Base-by-base conservation (phyloP, 2,888 invertebrate genomes). In the Crossocerus cetratus region DNA sequence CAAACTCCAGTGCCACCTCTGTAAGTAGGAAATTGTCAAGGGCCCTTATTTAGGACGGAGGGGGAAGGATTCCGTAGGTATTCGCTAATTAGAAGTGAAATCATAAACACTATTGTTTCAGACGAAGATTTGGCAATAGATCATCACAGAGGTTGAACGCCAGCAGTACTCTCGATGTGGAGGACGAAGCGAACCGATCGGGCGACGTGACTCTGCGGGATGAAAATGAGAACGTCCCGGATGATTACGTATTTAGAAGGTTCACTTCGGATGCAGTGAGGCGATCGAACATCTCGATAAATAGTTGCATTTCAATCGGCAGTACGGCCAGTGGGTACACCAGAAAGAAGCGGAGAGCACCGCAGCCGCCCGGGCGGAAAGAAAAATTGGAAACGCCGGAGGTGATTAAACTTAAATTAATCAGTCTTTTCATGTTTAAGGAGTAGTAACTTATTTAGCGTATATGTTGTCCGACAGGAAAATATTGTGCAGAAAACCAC, bases 291-390 rank as follows among this genome's bases (percentile, higher is more conserved):
- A 78, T 89, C 57, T 89, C 89, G 4, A 89, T 89, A 65, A 89
- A 88, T 58, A 89, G 89, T 69, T 89, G 88, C 68, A 72, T 86
- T 16, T 87, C 83, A 72, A 71, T 88, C 54, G 85, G 81, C 0
- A 88, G 89, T 65, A 92, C 93, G 0, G 90, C 92, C 56, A 92
- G 93, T 60, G 91, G 92, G 44, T 92, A 92, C 44, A 90, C 92
- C 14, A 91, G 93, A 42, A 94, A 94, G 90, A 94, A 94, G 88
- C 92, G 93, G 76, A 92, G 92, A 73, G 94, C 94, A 0, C 93
- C 94, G 0, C 92, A 91, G 61, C 93, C 94, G 3, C 94, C 92
- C 22, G 81, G 86, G 21, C 82, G 76, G 3, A 74, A 69, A 60
- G 84, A 86, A 55, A 69, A 82, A 18, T 49, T 84, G 65, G 84